Evolutionary conservation across 1,140 invertebrate species (phyloP), one percentile per base, ranked within the genome.

Genomic region (Sarcophaga peregrina): DNA sequence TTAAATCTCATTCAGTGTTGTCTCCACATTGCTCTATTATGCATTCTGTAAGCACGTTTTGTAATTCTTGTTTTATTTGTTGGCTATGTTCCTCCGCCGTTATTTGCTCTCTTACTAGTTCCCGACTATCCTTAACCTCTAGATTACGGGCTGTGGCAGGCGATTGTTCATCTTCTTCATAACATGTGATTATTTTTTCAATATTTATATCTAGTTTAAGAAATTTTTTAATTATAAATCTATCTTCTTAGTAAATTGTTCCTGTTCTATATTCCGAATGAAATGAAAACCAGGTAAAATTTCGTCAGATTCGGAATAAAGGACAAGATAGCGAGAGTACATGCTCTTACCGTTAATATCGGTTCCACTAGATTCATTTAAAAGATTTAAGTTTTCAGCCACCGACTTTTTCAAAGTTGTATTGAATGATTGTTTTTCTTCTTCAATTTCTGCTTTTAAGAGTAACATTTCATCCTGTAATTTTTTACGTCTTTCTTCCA

Each of bases 381-480:
- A 68, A 7, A 8, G n/a, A 68, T n/a, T 68, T 8, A 68, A 45
- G 62, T 83, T 82, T 15, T 76, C 80, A 13, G 54, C 58, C 3
- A 76, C n/a, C 9, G 74, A 82, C 20, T 83, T 50, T 7, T 62
- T 80, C n/a, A 84, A 8, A 47, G 62, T 81, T 0, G 45, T 45
- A 8, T 81, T 62, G 47, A 58, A 82, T n/a, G 37, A 73, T n/a
- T 80, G 15, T 48, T 83, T 84, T 47, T 84, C 82, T 50, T 74
- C 68, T 20, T 83, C 76, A 76, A 84, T 83, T 83, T 84, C 83
- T 10, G 73, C 20, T 11, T 81, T 83, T 13, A 84, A 47, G 11
- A 25, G n/a, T 54, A 50, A 45, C 82, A 84, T 75, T 81, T 84
- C 83, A 13, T 83, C 83, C 17, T 83, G 83, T 20, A 84, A 54